phyloP scores from a whole-genome alignment of 2,888 invertebrate genomes.

The Heteropelma amictum region DNA sequence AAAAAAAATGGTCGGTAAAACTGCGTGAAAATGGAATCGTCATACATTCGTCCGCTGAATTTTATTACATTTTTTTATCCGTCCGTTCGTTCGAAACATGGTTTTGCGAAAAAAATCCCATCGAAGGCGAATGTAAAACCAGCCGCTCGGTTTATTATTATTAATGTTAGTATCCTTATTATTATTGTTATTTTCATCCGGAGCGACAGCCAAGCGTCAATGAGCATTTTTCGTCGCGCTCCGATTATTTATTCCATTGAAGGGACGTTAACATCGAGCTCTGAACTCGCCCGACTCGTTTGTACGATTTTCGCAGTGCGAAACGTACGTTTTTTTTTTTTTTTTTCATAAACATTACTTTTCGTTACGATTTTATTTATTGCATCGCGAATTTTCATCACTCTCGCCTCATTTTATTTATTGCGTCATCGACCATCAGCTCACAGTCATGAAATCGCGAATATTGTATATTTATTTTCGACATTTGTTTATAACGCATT shows the following conservation, averaged over 20 bases:
- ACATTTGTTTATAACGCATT: constrained; percentile 1
- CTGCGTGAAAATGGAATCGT: too few relatives aligned
- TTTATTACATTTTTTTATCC: too few relatives aligned
- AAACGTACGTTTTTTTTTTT: constrained; percentile 8
- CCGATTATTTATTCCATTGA: constrained; percentile 50
- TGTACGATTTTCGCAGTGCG: too few relatives aligned
- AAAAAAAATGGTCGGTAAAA: too few relatives aligned
- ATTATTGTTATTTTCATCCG: too few relatives aligned
- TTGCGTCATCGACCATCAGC: constrained; percentile 18
- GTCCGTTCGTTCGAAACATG: too few relatives aligned
- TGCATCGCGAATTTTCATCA: constrained; percentile 1
- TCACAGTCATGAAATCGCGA: background rate
- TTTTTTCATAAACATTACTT: background rate
- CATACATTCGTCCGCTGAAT: too few relatives aligned
- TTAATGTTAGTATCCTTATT: too few relatives aligned
- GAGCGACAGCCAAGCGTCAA: too few relatives aligned
- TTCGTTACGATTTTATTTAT: constrained; percentile 24
- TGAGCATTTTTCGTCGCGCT: constrained; percentile 43
- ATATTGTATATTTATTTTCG: background rate
- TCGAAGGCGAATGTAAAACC: too few relatives aligned
- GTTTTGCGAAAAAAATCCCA: too few relatives aligned
- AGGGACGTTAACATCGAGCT: background rate
- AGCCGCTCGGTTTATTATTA: too few relatives aligned
- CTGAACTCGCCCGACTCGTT: background rate
- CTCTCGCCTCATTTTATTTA: constrained; percentile 31